Percentiles rank a stretch among this genome's conserved stretches.
phyloP scores from a whole-genome alignment of 2,113 vertebrate genomes.

The Megaleporinus macrocephalus region DNA sequence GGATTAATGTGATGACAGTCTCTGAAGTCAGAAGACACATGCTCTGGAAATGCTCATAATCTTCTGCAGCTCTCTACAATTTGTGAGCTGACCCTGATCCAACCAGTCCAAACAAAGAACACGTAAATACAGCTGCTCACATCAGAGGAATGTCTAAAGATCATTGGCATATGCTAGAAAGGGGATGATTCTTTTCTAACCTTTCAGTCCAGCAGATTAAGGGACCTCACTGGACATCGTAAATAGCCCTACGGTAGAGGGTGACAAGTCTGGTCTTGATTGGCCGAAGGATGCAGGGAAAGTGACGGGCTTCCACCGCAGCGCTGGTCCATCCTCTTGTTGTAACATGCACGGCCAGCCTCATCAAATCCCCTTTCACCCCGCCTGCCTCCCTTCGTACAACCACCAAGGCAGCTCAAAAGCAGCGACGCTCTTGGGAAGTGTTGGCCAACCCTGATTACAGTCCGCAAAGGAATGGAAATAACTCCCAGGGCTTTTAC shows the following conservation, averaged over 20 bases:
- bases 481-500: slow-evolving; percentile 58
- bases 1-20: not conserved
- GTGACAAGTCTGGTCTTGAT: slow-evolving; percentile 21
- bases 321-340: not conserved
- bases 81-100: not conserved
- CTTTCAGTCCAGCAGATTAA: not conserved
- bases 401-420: slow-evolving; percentile 20
- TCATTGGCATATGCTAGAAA: not conserved
- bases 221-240: not conserved
- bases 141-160: not conserved
- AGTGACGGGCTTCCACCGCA: slow-evolving; percentile 14
- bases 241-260: slow-evolving; percentile 1
- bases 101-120: not conserved
- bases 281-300: slow-evolving; percentile 7
- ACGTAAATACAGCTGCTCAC: not conserved
- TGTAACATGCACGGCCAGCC: slow-evolving; percentile 11
- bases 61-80: not conserved
- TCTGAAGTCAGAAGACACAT: not conserved
- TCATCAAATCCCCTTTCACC: slow-evolving; percentile 26
- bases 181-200: not conserved
- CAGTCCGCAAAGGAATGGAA: slow-evolving; percentile 59
- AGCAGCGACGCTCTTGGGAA: slow-evolving; percentile 3
- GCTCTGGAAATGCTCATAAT: not conserved
- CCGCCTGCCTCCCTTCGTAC: not conserved
- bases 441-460: slow-evolving; percentile 52